phyloP scores from a whole-genome alignment of 1,140 invertebrate species.

The Diploscapter pachys region DNA sequence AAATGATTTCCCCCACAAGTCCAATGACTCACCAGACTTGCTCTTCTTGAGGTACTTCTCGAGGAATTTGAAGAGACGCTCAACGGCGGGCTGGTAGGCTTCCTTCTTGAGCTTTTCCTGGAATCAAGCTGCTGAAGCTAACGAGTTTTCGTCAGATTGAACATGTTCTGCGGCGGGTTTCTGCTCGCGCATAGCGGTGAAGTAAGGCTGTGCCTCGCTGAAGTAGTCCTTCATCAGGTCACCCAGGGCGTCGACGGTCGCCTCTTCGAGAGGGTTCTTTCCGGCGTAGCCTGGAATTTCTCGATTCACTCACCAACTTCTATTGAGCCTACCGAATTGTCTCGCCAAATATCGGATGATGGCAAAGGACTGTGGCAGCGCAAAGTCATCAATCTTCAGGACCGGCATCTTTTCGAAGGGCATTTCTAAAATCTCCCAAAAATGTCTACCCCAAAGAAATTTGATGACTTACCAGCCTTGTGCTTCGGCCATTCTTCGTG shows the following conservation, averaged over 20 bases:
- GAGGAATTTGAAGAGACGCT: constrained; percentile 16
- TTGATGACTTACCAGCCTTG: constrained; percentile 36
- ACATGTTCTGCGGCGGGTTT: constrained; percentile 5
- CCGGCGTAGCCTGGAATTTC: constrained; percentile 17
- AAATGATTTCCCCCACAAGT: not conserved
- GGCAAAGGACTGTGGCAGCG: constrained; percentile 12
- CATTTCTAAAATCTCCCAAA: not conserved
- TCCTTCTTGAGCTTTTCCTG: constrained; percentile 20
- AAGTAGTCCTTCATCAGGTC: constrained; percentile 22
- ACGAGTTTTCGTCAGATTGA: not conserved
- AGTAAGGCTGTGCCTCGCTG: constrained; percentile 11
- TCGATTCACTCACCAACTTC: not conserved
- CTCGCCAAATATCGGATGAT: constrained; percentile 19
- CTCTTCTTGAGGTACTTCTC: not conserved
- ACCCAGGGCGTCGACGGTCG: constrained; percentile 5
- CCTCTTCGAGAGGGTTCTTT: constrained; percentile 34
- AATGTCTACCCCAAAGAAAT: not conserved
- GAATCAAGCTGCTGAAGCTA: not conserved
- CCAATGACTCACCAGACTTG: not conserved
- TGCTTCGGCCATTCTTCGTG: constrained; percentile 47
- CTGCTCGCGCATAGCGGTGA: not conserved
- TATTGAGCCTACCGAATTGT: constrained; percentile 9
- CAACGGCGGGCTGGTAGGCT: not conserved
- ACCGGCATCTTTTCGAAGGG: constrained; percentile 18
- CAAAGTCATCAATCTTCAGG: constrained; percentile 13